Evolutionary conservation across 2,888 invertebrate genomes (phyloP).

Genomic region (Caenorhabditis sp.): DNA sequence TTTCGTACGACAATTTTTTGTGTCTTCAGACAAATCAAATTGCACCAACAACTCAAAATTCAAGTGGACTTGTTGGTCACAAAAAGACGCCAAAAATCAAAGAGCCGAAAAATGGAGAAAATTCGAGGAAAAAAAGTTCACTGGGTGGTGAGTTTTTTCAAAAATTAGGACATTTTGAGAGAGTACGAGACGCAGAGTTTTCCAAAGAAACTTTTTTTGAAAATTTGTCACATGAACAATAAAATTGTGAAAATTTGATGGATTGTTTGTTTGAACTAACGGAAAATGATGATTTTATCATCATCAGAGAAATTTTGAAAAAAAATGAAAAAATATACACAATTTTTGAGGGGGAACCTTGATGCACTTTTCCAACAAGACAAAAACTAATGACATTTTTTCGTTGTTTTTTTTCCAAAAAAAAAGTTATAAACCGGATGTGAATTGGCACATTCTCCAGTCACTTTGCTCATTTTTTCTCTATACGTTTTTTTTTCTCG

Average conservation of each 20-base stretch:
- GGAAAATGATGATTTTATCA: too few relatives aligned
- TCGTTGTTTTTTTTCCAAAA: not conserved
- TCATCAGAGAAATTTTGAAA: too few relatives aligned
- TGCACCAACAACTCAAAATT: constrained; percentile 13
- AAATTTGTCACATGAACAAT: not conserved
- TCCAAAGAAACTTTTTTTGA: not conserved
- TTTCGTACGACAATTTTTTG: not conserved
- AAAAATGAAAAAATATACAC: too few relatives aligned
- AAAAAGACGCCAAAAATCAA: constrained; percentile 44
- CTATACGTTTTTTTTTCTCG: constrained; percentile 9
- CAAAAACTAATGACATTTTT: not conserved
- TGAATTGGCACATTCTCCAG: not conserved
- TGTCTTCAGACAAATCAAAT: constrained; percentile 25
- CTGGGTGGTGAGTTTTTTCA: constrained; percentile 18
- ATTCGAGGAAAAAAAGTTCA: constrained; percentile 35
- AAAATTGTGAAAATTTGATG: too few relatives aligned
- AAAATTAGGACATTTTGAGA: too few relatives aligned
- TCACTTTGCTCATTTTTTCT: not conserved
- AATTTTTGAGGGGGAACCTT: too few relatives aligned
- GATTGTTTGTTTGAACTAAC: too few relatives aligned
- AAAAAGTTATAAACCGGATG: not conserved
- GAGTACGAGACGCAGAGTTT: too few relatives aligned
- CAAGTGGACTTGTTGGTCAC: not conserved
- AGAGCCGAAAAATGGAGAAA: constrained; percentile 31
- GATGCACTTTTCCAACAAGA: not conserved